phyloP scores from a whole-genome alignment of 2,113 vertebrate species.

The Connochaetes taurinus region DNA sequence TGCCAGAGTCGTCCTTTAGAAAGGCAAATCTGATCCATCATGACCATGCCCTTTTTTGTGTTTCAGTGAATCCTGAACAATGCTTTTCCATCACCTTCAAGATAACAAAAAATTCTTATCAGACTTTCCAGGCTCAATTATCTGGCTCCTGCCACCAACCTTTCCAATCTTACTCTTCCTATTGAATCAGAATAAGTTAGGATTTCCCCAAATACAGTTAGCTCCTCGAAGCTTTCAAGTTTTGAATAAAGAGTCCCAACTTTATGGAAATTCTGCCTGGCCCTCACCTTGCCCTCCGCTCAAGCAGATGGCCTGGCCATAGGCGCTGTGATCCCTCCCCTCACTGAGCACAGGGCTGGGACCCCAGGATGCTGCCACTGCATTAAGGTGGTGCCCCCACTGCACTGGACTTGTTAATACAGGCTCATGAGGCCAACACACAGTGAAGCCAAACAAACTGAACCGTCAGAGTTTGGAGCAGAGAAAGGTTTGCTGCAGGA shows the following conservation, averaged over 20 bases:
- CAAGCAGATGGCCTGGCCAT: not conserved
- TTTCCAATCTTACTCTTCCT: not conserved
- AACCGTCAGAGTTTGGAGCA: not conserved
- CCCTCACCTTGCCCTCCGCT: not conserved
- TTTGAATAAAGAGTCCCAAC: not conserved
- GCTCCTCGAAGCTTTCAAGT: not conserved
- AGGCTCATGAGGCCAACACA: not conserved
- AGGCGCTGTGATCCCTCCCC: fast-evolving
- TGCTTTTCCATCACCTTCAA: not conserved
- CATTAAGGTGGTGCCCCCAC: not conserved
- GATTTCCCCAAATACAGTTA: not conserved
- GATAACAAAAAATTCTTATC: not conserved
- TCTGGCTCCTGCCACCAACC: not conserved
- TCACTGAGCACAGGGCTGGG: too few species aligned
- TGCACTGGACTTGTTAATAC: not conserved
- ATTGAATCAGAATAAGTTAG: not conserved
- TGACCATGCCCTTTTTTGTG: not conserved
- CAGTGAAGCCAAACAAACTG: not conserved
- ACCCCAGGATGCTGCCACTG: too few species aligned
- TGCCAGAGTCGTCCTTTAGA: not conserved
- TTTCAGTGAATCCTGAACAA: not conserved
- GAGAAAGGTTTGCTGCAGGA: not conserved
- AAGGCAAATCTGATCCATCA: not conserved
- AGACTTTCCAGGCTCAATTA: not conserved
- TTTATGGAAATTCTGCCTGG: not conserved